Percentiles rank a stretch among this genome's conserved stretches.
Evolutionary conservation across 92 coral and sea anemone species (phyloP).

Genomic region (Virgularia gustaviana): DNA sequence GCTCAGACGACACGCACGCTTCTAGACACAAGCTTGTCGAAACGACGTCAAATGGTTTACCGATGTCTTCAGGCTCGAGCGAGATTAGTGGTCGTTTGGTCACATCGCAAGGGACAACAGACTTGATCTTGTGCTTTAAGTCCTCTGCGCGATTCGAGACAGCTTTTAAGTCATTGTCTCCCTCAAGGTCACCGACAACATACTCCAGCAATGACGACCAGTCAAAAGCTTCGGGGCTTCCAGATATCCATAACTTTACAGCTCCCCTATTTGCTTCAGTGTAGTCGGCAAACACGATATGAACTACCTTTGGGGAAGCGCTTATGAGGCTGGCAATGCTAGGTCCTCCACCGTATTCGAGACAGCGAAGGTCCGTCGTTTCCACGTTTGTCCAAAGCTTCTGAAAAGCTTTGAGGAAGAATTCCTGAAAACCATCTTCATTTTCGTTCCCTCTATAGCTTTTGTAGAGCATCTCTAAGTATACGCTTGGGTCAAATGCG

Average conservation of each 20-base stretch:
- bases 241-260: constrained; percentile 46
- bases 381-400: constrained; percentile 3
- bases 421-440: not conserved
- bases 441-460: not conserved
- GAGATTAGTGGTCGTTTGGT: constrained; percentile 11
- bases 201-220: constrained; percentile 46
- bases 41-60: constrained; percentile 55
- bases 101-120: constrained; percentile 56
- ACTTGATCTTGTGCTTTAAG: constrained; percentile 43
- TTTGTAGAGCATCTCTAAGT: not conserved
- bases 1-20: constrained; percentile 48
- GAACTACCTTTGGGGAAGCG: constrained; percentile 50
- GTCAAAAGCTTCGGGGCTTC: constrained; percentile 27
- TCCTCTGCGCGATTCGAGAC: constrained; percentile 40
- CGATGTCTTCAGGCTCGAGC: constrained; percentile 8
- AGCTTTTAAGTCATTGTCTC: constrained; percentile 10
- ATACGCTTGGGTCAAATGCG: constrained; percentile 34
- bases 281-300: constrained; percentile 59
- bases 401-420: constrained; percentile 11
- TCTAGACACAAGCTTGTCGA: constrained; percentile 53
- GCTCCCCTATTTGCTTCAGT: constrained; percentile 49
- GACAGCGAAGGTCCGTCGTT: constrained; percentile 6
- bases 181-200: constrained; percentile 42
- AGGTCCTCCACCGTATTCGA: constrained; percentile 66
- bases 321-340: constrained; percentile 39